Conservation (phyloP, 2,113 vertebrate genomes). For the Lycocorax pyrrhopterus region DNA sequence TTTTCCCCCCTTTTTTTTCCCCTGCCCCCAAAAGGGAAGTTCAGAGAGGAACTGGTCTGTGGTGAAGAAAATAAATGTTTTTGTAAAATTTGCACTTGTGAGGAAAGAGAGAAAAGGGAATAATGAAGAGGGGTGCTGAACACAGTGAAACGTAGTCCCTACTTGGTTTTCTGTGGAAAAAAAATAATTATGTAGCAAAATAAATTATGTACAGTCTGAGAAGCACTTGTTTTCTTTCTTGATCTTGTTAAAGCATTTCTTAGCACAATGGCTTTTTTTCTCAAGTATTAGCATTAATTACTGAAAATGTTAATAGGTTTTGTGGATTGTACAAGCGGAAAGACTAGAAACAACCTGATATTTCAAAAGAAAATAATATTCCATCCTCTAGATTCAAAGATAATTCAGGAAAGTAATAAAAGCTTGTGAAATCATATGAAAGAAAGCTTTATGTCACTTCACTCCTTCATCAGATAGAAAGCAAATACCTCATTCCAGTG, state of each 20-base stretch:
- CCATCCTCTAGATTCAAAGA: constrained; percentile 41
- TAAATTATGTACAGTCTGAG: constrained; percentile 34
- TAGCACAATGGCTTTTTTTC: constrained; percentile 54
- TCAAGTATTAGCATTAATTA: constrained; percentile 68
- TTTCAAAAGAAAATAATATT: constrained; percentile 54
- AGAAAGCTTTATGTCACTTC: constrained; percentile 34
- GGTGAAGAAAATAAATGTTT: not conserved
- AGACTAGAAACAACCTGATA: constrained; percentile 17
- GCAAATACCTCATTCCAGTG: not conserved
- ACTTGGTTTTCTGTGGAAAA: not conserved
- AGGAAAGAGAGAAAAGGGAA: not conserved
- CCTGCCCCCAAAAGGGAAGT: not conserved
- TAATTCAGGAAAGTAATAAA: constrained; percentile 40
- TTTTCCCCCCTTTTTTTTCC: fast-evolving
- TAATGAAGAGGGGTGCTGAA: not conserved
- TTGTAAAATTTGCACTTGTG: not conserved
- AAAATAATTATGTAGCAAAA: not conserved
- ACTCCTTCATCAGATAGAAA: constrained; percentile 37
- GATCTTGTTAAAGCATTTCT: constrained; percentile 63
- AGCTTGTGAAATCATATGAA: constrained; percentile 32
- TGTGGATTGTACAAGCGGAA: constrained; percentile 44
- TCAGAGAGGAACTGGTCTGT: not conserved
- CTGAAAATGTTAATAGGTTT: constrained; percentile 54
- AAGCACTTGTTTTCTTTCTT: constrained; percentile 52
- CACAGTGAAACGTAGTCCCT: not conserved